Evolutionary conservation across 2,113 vertebrate species (phyloP).

Genomic region (Vombatus ursinus): DNA sequence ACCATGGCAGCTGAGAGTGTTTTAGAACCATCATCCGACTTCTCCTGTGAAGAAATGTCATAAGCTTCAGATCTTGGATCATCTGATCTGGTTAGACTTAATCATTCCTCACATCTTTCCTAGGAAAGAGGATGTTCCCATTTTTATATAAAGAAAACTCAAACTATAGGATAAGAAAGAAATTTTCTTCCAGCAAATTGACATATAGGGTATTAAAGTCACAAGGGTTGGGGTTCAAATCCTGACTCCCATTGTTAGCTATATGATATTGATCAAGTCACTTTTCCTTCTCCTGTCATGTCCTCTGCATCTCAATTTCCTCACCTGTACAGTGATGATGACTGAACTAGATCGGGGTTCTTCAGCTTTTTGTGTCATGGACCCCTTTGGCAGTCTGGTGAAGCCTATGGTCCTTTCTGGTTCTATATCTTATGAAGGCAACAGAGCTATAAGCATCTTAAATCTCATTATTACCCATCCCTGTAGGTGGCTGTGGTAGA

Average conservation of each 20-base stretch:
- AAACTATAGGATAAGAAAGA: not conserved
- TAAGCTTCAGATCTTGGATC: not conserved
- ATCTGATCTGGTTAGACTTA: not conserved
- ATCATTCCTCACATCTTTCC: not conserved
- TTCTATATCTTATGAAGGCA: not conserved
- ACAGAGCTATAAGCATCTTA: not conserved
- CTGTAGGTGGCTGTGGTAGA: not conserved
- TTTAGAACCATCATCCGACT: not conserved
- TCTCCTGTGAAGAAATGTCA: not conserved
- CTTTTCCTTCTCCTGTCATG: not conserved
- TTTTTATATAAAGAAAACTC: not conserved
- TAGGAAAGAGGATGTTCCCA: not conserved
- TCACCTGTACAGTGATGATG: not conserved
- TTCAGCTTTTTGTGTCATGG: not conserved
- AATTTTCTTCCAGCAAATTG: not conserved
- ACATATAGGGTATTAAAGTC: not conserved
- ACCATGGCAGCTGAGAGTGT: not conserved
- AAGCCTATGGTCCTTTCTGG: not conserved
- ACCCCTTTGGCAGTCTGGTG: not conserved
- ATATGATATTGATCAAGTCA: not conserved
- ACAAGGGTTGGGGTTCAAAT: not conserved
- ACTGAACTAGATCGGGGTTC: not conserved
- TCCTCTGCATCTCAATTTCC: not conserved
- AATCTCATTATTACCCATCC: not conserved
- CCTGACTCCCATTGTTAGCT: not conserved